phyloP scores from a whole-genome alignment of 2,888 invertebrate genomes.

The Oxyscelio sp. region DNA sequence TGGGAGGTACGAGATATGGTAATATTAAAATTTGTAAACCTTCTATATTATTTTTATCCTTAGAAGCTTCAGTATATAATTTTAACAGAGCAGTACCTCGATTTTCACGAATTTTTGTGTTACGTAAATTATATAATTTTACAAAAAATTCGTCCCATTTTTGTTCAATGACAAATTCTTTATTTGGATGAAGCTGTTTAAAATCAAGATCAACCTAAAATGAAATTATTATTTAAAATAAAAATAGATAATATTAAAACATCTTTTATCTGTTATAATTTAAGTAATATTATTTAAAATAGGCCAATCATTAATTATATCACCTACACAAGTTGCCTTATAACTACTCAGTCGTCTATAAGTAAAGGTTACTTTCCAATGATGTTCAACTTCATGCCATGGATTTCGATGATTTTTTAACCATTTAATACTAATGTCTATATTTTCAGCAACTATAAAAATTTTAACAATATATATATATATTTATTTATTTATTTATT shows the following conservation, averaged over 20 bases:
- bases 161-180: constrained; percentile 9
- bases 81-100: too few species aligned
- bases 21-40: too few species aligned
- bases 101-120: constrained; percentile 7
- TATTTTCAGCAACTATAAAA: constrained; percentile 4
- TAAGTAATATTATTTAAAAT: constrained; percentile 13
- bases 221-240: background rate
- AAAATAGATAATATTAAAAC: background rate
- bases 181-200: background rate
- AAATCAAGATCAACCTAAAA: constrained; percentile 25
- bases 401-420: constrained; percentile 1
- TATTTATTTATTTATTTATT: too few species aligned
- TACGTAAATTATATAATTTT: constrained; percentile 3
- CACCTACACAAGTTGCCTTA: background rate
- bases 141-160: constrained; percentile 10
- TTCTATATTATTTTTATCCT: too few species aligned
- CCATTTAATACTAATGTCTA: constrained; percentile 1
- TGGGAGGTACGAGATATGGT: too few species aligned
- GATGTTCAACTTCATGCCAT: background rate
- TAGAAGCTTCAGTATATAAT: too few species aligned
- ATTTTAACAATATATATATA: too few species aligned
- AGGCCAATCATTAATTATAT: constrained; percentile 6
- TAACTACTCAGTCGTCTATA: background rate
- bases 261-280: too few species aligned
- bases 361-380: constrained; percentile 6